A percentile compares a stretch with the other conserved stretches of the same genome.
Evolutionary conservation across 1,140 invertebrate genomes (phyloP).

Genomic region (Orussus abietinus): DNA sequence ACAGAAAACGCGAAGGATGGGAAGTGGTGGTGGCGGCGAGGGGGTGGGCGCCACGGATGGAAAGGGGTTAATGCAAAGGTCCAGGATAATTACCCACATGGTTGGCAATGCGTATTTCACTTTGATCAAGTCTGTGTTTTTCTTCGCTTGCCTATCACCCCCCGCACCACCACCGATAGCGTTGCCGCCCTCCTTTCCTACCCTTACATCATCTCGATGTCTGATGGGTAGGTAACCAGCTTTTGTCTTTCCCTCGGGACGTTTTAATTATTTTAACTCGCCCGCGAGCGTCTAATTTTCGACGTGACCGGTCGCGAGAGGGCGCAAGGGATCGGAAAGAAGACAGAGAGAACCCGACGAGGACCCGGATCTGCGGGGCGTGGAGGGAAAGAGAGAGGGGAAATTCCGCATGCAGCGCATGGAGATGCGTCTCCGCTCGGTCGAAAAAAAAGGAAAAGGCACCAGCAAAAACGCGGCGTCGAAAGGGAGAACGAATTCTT

Average conservation of each 20-base stretch:
- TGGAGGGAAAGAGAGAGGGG: constrained; percentile 16
- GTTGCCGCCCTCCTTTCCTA: constrained; percentile 17
- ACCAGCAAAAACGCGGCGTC: too few species aligned
- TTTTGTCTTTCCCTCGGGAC: constrained; percentile 44
- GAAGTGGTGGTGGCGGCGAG: constrained; percentile 11
- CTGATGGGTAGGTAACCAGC: constrained; percentile 38
- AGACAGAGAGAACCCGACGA: constrained; percentile 10
- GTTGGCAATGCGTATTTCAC: constrained; percentile 48
- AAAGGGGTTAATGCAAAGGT: constrained; percentile 49
- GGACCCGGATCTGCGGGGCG: constrained; percentile 18
- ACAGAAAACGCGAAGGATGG: constrained; percentile 19
- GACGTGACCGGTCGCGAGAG: not conserved
- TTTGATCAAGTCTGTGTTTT: constrained; percentile 54
- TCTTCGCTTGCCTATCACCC: constrained; percentile 48
- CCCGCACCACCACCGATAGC: constrained; percentile 20
- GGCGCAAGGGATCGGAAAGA: not conserved
- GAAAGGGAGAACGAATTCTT: too few species aligned
- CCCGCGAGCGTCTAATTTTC: constrained; percentile 49
- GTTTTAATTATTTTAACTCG: constrained; percentile 54
- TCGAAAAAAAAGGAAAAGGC: too few species aligned
- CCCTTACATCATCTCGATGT: constrained; percentile 29
- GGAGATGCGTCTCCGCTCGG: too few species aligned
- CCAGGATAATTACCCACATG: constrained; percentile 54
- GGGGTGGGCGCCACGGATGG: constrained; percentile 3
- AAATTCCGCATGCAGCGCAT: constrained; percentile 18